phyloP scores from a whole-genome alignment of 2,797 vertebrate genomes.

The Microcaecilia unicolor region DNA sequence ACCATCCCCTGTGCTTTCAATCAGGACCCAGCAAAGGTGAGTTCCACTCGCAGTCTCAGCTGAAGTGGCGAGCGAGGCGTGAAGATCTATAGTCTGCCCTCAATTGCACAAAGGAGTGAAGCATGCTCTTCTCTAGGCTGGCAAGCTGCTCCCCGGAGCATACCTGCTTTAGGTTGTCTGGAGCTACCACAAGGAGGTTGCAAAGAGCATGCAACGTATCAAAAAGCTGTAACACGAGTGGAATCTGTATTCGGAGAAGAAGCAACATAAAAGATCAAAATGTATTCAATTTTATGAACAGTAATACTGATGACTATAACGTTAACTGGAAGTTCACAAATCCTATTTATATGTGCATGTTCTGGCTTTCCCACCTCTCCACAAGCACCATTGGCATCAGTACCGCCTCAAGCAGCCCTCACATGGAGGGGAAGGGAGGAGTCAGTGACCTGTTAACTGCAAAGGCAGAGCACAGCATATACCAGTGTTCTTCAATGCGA shows the following conservation, averaged over 20 bases:
- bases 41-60: constrained; percentile 56
- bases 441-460: no score
- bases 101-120: constrained; percentile 96
- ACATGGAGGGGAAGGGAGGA: no score
- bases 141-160: constrained; percentile 97
- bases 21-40: constrained; percentile 14
- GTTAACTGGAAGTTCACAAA: no score
- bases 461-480: no score
- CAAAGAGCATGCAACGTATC: constrained; percentile 96
- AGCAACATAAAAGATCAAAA: constrained; percentile 9
- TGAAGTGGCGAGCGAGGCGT: constrained; percentile 92
- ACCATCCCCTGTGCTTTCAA: constrained; percentile 40
- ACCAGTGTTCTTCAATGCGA: no score
- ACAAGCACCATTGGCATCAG: no score
- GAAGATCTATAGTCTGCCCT: constrained; percentile 90
- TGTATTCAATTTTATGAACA: no score
- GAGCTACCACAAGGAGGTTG: constrained; percentile 95
- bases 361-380: no score
- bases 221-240: constrained; percentile 92
- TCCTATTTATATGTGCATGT: no score
- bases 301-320: no score
- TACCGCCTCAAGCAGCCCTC: no score
- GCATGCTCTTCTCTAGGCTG: constrained; percentile 94
- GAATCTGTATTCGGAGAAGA: constrained; percentile 63
- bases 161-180: constrained; percentile 98